A percentile compares a stretch with the other conserved stretches of the same genome.
phyloP scores from a whole-genome alignment of 2,888 invertebrate genomes.

The Endotricha flammealis region DNA sequence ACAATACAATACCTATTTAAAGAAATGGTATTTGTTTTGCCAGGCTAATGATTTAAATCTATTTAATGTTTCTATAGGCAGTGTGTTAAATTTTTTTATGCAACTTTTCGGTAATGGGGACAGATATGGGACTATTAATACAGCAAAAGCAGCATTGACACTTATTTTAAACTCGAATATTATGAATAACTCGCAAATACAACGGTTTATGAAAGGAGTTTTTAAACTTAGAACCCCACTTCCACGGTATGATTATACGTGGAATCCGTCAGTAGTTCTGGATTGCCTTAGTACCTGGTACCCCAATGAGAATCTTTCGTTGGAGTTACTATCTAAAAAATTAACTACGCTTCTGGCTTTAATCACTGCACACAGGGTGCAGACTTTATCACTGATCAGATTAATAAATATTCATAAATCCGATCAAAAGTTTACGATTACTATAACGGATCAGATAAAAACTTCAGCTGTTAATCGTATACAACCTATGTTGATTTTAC shows the following conservation, averaged over 20 bases:
- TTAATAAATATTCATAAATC: background rate
- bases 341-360: background rate
- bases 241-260: background rate
- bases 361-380: background rate
- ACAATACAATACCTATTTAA: no score
- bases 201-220: slow-evolving; percentile 2
- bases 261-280: slow-evolving; percentile 1
- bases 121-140: background rate
- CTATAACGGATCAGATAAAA: slow-evolving; percentile 1
- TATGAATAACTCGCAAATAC: background rate
- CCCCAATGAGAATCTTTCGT: background rate
- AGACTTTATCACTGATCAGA: slow-evolving; percentile 1
- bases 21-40: no score
- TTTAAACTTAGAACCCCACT: background rate
- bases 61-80: no score
- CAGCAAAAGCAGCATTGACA: background rate
- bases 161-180: background rate
- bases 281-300: background rate
- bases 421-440: background rate
- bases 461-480: background rate
- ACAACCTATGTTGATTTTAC: slow-evolving; percentile 1
- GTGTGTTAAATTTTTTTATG: no score
- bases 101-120: no score
- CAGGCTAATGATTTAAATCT: no score
- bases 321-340: background rate